Evolutionary conservation across 2,888 invertebrate genomes (phyloP).

Genomic region (Leptopilina myrica): DNA sequence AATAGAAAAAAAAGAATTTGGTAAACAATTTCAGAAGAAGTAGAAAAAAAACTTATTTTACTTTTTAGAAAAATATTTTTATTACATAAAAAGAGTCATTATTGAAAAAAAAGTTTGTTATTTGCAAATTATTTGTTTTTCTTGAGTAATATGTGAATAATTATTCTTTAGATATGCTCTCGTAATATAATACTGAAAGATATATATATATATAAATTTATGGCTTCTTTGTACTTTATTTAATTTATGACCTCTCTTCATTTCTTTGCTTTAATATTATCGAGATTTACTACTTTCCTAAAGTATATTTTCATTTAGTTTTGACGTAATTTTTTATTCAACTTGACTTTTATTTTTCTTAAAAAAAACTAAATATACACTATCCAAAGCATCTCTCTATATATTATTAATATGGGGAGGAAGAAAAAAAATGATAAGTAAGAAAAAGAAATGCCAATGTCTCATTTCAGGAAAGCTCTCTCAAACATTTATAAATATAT

Average conservation of each 20-base stretch:
- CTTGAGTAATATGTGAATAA: neutral
- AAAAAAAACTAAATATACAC: neutral
- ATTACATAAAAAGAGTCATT: too few species aligned
- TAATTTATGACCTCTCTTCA: constrained; percentile 22
- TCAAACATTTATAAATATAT: too few species aligned
- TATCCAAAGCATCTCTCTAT: neutral
- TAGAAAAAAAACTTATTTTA: too few species aligned
- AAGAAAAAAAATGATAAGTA: neutral
- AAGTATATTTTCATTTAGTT: constrained; percentile 23
- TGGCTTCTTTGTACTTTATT: constrained; percentile 8
- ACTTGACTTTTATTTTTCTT: constrained; percentile 25
- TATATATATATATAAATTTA: constrained; percentile 21
- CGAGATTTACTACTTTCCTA: constrained; percentile 24
- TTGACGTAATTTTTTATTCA: constrained; percentile 18
- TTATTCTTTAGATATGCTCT: constrained; percentile 15
- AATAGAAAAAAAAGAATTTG: too few species aligned
- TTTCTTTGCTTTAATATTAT: constrained; percentile 23
- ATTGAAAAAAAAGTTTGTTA: too few species aligned
- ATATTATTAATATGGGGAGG: neutral
- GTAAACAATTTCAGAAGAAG: too few species aligned
- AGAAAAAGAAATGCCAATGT: neutral
- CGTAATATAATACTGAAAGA: constrained; percentile 6
- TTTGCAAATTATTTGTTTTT: neutral
- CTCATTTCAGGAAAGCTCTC: constrained; percentile 3
- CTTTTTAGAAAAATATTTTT: too few species aligned